phyloP scores from a whole-genome alignment of 2,797 vertebrate genomes.

The Poecile montanus region DNA sequence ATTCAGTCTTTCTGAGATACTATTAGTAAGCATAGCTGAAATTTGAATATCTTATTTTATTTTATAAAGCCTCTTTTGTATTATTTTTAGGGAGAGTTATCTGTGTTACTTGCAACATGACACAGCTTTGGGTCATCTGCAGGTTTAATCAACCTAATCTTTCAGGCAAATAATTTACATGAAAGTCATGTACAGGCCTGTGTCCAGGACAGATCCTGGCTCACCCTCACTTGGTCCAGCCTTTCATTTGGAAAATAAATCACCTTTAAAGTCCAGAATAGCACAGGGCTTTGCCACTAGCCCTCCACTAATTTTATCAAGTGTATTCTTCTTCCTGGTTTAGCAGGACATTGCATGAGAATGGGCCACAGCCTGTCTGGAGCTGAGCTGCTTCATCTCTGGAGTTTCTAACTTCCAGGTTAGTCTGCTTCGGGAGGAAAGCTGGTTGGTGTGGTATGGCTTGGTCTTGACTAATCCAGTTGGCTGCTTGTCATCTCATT shows the following conservation, averaged over 20 bases:
- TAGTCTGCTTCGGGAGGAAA: not conserved
- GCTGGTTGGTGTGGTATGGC: not conserved
- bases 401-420: not conserved
- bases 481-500: not conserved
- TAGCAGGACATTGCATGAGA: not conserved
- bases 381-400: not conserved
- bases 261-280: not conserved
- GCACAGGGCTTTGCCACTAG: not conserved
- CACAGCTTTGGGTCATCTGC: not conserved
- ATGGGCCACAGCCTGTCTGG: not conserved
- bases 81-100: slow-evolving; percentile 26
- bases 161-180: not conserved
- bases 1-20: not conserved
- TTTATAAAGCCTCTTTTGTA: not conserved
- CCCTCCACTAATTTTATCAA: not conserved
- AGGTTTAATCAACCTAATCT: not conserved
- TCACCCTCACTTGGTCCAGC: not conserved
- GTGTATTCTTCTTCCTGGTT: not conserved
- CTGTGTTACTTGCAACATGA: not conserved
- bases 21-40: slow-evolving; percentile 10
- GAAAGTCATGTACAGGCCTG: not conserved
- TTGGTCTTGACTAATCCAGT: not conserved
- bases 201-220: not conserved
- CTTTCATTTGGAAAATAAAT: not conserved
- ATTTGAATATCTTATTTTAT: slow-evolving; percentile 35